A percentile compares a stretch with the other conserved stretches of the same genome.
Evolutionary conservation across 1,140 invertebrate species (phyloP).

Genomic region (Conopomorpha cramerella): DNA sequence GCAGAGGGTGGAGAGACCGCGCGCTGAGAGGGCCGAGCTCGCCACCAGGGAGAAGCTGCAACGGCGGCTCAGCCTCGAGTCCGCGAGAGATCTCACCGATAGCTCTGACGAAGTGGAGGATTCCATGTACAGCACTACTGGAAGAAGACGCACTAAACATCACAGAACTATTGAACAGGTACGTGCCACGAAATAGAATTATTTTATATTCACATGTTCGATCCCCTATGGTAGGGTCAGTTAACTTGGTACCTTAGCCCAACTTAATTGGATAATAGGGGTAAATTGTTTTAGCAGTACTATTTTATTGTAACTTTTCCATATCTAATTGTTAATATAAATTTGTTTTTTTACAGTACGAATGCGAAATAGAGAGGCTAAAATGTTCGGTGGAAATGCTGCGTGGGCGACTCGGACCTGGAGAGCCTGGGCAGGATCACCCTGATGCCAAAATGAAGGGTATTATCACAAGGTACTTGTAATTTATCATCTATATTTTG

Average conservation of each 20-base stretch:
- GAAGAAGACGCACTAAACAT: slow-evolving; percentile 58
- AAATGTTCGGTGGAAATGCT: slow-evolving; percentile 76
- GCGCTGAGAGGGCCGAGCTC: slow-evolving; percentile 3
- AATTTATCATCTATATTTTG: too few relatives aligned
- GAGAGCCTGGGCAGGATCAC: slow-evolving; percentile 61
- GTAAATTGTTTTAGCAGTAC: too few relatives aligned
- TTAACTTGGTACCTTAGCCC: too few relatives aligned
- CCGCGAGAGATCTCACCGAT: slow-evolving; percentile 71
- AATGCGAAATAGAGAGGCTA: slow-evolving; percentile 79
- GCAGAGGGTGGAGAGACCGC: slow-evolving; percentile 25
- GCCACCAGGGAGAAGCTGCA: slow-evolving; percentile 43
- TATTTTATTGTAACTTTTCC: neutral
- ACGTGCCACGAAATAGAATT: slow-evolving; percentile 2
- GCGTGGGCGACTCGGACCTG: slow-evolving; percentile 67
- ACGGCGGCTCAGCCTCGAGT: slow-evolving; percentile 71
- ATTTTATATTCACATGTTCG: too few relatives aligned
- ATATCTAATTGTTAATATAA: neutral
- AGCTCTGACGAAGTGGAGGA: slow-evolving; percentile 68
- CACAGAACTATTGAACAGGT: slow-evolving; percentile 70
- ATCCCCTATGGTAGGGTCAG: too few relatives aligned
- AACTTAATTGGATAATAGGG: too few relatives aligned
- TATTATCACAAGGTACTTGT: slow-evolving; percentile 78
- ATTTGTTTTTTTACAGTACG: slow-evolving; percentile 43
- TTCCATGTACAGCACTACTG: slow-evolving; percentile 51
- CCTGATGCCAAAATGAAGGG: slow-evolving; percentile 80